Conservation (phyloP, 2,888 invertebrate genomes). For the Acanthoscelides obtectus region DNA sequence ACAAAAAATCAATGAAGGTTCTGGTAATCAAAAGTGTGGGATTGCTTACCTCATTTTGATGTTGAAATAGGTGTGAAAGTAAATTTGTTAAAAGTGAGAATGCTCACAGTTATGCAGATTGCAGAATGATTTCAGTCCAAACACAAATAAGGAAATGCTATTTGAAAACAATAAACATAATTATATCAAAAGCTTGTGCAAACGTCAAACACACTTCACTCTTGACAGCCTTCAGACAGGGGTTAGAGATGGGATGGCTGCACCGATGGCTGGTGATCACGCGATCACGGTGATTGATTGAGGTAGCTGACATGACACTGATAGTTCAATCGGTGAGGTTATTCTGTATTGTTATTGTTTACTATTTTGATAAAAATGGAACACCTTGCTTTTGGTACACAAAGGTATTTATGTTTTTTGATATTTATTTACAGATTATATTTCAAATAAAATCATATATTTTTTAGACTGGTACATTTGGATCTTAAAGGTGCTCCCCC, state of each 20-base stretch:
- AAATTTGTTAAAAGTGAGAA: not conserved
- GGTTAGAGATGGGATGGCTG: too few species aligned
- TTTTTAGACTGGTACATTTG: slow-evolving; percentile 57
- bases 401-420: slow-evolving; percentile 18
- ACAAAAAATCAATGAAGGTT: not conserved
- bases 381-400: slow-evolving; percentile 24
- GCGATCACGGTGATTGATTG: too few species aligned
- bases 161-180: not conserved
- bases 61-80: not conserved
- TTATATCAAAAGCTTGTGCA: too few species aligned
- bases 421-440: not conserved
- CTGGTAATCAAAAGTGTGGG: not conserved
- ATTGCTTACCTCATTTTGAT: not conserved
- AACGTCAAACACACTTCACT: too few species aligned
- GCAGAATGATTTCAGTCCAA: not conserved
- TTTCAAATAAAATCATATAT: slow-evolving; percentile 10
- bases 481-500: slow-evolving; percentile 74
- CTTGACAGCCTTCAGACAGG: too few species aligned
- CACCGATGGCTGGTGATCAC: too few species aligned
- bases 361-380: slow-evolving; percentile 18
- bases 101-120: not conserved
- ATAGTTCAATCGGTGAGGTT: too few species aligned
- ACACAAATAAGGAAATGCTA: not conserved
- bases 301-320: too few species aligned
- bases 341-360: not conserved